Evolutionary conservation across 2,113 vertebrate genomes (phyloP).

Genomic region (Puntigrus tetrazona): DNA sequence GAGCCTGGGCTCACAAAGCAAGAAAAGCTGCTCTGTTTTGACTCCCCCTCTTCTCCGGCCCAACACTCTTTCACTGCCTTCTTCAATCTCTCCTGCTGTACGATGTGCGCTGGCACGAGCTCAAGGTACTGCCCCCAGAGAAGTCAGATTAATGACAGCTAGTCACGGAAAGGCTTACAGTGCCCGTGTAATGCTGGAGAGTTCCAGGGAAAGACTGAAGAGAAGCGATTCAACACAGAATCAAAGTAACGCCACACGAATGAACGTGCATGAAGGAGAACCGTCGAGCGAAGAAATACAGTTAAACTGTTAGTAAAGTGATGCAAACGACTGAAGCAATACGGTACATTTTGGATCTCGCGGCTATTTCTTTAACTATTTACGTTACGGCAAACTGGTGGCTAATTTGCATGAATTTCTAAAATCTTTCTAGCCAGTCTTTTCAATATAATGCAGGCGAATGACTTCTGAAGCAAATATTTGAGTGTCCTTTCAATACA

Average conservation of each 20-base stretch:
- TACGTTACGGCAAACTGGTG: not conserved
- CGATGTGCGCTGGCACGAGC: slow-evolving; percentile 67
- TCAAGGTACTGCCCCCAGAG: slow-evolving; percentile 75
- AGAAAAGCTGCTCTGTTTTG: slow-evolving; percentile 46
- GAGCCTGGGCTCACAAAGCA: slow-evolving; percentile 25
- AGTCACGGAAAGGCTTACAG: slow-evolving; percentile 74
- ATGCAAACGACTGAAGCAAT: not conserved
- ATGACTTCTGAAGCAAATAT: too few relatives aligned
- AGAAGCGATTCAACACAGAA: not conserved
- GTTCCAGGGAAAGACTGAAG: not conserved
- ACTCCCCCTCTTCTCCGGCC: not conserved
- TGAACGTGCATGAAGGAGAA: not conserved
- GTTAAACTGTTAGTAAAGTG: not conserved
- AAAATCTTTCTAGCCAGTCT: too few relatives aligned
- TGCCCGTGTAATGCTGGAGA: not conserved
- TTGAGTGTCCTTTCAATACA: too few relatives aligned
- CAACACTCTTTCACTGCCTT: slow-evolving; percentile 17
- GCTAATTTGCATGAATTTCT: too few relatives aligned
- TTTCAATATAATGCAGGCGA: too few relatives aligned
- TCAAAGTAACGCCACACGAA: not conserved
- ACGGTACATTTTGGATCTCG: not conserved
- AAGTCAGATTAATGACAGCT: slow-evolving; percentile 79
- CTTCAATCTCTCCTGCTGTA: slow-evolving; percentile 4
- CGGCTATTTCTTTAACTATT: not conserved
- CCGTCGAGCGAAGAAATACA: not conserved